Evolutionary conservation across 64 coral and sea anemone species (phyloP).

Genomic region (Cladopsammia gracilis): DNA sequence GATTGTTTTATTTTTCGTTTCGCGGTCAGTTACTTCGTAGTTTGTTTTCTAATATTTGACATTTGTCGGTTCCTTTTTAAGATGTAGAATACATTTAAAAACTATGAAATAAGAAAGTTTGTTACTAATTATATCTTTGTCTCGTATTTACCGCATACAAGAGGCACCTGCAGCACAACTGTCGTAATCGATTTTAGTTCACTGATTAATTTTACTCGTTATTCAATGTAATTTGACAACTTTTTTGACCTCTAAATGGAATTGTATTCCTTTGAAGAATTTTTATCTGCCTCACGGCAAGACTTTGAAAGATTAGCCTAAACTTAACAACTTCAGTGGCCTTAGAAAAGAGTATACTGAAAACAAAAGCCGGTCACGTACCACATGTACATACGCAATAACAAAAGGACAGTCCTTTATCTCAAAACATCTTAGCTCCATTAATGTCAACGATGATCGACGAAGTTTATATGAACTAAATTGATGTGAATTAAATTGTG

Average conservation of each 20-base stretch:
- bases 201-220: too few relatives aligned
- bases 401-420: too few relatives aligned
- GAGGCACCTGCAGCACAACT: neutral
- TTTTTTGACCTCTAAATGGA: neutral
- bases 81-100: neutral
- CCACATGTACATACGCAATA: too few relatives aligned
- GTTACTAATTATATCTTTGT: neutral
- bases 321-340: neutral
- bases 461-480: too few relatives aligned
- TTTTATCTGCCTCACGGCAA: neutral
- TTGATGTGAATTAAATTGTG: too few relatives aligned
- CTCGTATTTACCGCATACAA: neutral
- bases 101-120: neutral
- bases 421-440: too few relatives aligned
- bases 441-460: too few relatives aligned
- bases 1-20: neutral
- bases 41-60: neutral
- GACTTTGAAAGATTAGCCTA: neutral
- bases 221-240: neutral
- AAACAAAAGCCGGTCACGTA: too few relatives aligned
- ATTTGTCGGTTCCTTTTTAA: conserved; percentile 1
- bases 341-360: too few relatives aligned
- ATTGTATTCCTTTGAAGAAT: neutral
- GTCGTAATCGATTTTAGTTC: neutral
- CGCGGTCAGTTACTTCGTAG: neutral